Percentiles rank a stretch among this genome's conserved stretches.
Evolutionary conservation across 2,888 invertebrate genomes (phyloP).

Genomic region (Drosophila ezoana): DNA sequence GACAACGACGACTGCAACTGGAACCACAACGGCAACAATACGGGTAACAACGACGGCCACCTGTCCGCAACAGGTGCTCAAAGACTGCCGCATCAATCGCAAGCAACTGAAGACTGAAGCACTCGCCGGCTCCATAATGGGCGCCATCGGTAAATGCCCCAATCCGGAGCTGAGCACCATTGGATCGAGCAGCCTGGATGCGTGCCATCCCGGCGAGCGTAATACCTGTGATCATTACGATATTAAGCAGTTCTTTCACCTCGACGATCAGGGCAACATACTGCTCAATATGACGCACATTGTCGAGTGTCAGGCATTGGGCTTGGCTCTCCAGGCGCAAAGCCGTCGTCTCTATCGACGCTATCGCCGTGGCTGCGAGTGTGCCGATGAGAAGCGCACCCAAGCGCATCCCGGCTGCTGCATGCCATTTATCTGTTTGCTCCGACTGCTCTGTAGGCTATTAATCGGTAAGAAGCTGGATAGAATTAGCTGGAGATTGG

Average conservation of each 20-base stretch:
- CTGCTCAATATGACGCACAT: constrained; percentile 83
- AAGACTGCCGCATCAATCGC: constrained; percentile 79
- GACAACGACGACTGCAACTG: constrained; percentile 1
- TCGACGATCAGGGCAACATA: constrained; percentile 84
- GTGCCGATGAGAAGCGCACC: constrained; percentile 72
- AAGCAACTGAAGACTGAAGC: constrained; percentile 82
- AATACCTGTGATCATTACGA: constrained; percentile 83
- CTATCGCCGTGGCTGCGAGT: constrained; percentile 71
- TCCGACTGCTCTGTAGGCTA: constrained; percentile 69
- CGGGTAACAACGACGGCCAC: constrained; percentile 18
- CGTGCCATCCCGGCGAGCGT: constrained; percentile 65
- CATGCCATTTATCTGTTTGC: constrained; percentile 66
- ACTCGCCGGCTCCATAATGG: constrained; percentile 82
- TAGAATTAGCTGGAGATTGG: neutral
- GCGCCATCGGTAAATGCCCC: constrained; percentile 82
- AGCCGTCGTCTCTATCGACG: constrained; percentile 71
- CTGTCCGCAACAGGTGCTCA: constrained; percentile 71
- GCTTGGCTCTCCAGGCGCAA: constrained; percentile 65
- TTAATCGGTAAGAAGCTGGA: constrained; percentile 76
- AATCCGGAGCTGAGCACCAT: constrained; percentile 41
- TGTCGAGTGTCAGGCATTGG: constrained; percentile 78
- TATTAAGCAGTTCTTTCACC: constrained; percentile 84
- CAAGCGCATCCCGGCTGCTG: constrained; percentile 53
- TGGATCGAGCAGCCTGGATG: constrained; percentile 27
- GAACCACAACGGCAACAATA: neutral